phyloP scores from a whole-genome alignment of 2,797 vertebrate species.

The Octomys mimax region DNA sequence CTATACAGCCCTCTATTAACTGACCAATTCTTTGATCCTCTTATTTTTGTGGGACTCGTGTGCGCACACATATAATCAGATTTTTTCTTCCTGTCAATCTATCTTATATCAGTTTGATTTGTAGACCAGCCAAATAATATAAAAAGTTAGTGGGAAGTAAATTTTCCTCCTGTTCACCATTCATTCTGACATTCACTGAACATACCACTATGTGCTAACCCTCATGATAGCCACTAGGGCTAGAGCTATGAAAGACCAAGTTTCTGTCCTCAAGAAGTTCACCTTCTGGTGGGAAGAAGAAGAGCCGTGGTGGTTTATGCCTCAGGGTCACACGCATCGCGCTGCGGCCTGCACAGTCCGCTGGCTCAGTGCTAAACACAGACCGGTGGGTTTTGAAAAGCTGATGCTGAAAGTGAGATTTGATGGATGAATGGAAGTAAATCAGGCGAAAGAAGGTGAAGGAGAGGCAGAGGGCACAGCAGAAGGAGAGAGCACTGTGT shows the following conservation, averaged over 20 bases:
- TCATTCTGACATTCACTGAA: neutral
- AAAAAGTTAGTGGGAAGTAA: neutral
- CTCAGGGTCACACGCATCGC: neutral
- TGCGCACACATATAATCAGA: neutral
- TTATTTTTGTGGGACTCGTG: neutral
- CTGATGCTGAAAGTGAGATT: conserved; percentile 53
- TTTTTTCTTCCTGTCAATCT: neutral
- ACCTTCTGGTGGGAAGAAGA: neutral
- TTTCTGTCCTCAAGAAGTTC: conserved; percentile 35
- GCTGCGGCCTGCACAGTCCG: neutral
- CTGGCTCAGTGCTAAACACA: neutral
- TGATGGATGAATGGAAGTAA: conserved; percentile 66
- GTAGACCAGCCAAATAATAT: neutral
- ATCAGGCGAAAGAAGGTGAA: conserved; percentile 70
- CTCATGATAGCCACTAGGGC: neutral
- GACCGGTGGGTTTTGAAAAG: conserved; percentile 35
- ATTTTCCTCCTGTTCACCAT: neutral
- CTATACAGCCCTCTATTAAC: neutral
- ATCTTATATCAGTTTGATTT: neutral
- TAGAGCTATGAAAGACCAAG: neutral
- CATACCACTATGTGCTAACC: neutral
- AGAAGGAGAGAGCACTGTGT: neutral
- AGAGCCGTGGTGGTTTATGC: neutral
- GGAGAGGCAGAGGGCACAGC: conserved; percentile 68
- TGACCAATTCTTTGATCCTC: neutral